Evolutionary conservation across 2,888 invertebrate genomes (phyloP).

Genomic region (Argyresthia albistria): DNA sequence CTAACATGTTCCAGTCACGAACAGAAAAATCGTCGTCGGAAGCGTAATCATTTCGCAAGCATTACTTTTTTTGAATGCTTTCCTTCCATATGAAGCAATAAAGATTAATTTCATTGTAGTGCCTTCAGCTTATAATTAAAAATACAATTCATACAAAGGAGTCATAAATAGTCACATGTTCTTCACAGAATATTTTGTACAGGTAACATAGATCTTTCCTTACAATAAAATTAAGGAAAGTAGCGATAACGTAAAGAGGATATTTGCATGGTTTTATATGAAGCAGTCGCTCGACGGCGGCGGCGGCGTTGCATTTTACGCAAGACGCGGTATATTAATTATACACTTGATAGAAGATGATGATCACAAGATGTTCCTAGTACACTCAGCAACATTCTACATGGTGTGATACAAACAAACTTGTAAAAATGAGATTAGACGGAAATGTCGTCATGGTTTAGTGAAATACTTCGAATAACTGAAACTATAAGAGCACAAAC

Average conservation of each 20-base stretch:
- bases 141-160: slow-evolving; percentile 37
- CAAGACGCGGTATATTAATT: slow-evolving; percentile 29
- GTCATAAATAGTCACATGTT: slow-evolving; percentile 53
- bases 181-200: slow-evolving; percentile 67
- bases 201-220: slow-evolving; percentile 63
- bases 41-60: slow-evolving; percentile 49
- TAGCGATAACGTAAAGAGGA: slow-evolving; percentile 56
- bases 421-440: slow-evolving; percentile 31
- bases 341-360: slow-evolving; percentile 29
- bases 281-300: slow-evolving; percentile 39
- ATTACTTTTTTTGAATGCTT: slow-evolving; percentile 62
- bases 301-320: slow-evolving; percentile 65
- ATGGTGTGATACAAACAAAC: slow-evolving; percentile 33
- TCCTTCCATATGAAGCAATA: slow-evolving; percentile 59
- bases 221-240: slow-evolving; percentile 42
- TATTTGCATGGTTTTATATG: slow-evolving; percentile 57
- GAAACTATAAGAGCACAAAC: slow-evolving; percentile 41
- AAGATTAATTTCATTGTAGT: slow-evolving; percentile 64
- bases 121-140: slow-evolving; percentile 64
- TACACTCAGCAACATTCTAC: slow-evolving; percentile 43
- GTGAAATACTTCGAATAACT: slow-evolving; percentile 19
- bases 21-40: slow-evolving; percentile 41
- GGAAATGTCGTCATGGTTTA: slow-evolving; percentile 23
- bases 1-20: slow-evolving; percentile 16
- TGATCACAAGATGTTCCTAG: slow-evolving; percentile 57